Evolutionary conservation across 1,140 invertebrate species (phyloP).

Genomic region (Armadillidium nasatum): DNA sequence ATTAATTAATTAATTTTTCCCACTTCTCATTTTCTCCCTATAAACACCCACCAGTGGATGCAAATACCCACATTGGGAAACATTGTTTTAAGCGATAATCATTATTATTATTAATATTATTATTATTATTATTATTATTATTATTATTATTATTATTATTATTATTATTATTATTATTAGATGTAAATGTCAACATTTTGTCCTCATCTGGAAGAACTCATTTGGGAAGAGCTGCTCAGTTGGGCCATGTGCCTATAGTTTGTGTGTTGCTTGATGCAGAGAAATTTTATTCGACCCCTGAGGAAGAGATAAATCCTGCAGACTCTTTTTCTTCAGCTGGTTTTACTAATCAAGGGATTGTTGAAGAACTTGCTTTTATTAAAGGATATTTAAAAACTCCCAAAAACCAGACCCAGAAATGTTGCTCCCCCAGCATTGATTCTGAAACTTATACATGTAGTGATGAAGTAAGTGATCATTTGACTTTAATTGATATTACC

Average conservation of each 20-base stretch:
- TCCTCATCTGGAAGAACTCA: slow-evolving; percentile 52
- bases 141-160: neutral
- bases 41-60: too few relatives aligned
- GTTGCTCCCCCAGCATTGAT: slow-evolving; percentile 43
- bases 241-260: slow-evolving; percentile 51
- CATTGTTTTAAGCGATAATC: neutral
- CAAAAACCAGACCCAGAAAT: slow-evolving; percentile 33
- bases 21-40: too few relatives aligned
- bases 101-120: neutral
- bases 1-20: too few relatives aligned
- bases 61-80: neutral
- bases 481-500: too few relatives aligned
- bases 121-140: neutral
- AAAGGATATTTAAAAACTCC: neutral
- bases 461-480: slow-evolving; percentile 30
- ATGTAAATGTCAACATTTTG: slow-evolving; percentile 53
- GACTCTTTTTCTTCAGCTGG: slow-evolving; percentile 29
- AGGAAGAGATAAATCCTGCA: slow-evolving; percentile 38
- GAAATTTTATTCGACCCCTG: slow-evolving; percentile 43
- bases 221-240: slow-evolving; percentile 52
- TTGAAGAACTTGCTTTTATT: neutral
- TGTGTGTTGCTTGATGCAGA: slow-evolving; percentile 49
- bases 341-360: slow-evolving; percentile 3
- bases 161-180: slow-evolving; percentile 46
- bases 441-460: slow-evolving; percentile 40